A percentile compares a stretch with the other conserved stretches of the same genome.
These are phyloP conservation scores for Cephonodes hylas DNA, from an alignment of 2,888 invertebrate species.

Conservation along the genomic window DNA sequence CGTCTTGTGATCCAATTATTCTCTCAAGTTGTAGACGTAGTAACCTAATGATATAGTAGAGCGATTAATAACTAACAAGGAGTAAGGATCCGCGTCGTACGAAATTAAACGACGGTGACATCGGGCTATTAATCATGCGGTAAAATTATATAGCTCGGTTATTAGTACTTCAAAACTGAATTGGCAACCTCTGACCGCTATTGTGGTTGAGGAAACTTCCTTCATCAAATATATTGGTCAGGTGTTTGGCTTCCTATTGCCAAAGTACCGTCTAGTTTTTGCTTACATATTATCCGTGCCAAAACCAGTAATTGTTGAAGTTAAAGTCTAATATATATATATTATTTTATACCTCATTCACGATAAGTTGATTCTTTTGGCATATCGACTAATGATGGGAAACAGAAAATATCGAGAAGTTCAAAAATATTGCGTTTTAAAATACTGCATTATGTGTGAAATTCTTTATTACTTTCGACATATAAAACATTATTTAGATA, in stretches of 20 bases:
- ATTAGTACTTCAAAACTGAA: constrained; percentile 27
- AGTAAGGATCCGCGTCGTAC: not conserved
- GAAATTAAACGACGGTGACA: not conserved
- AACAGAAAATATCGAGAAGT: no score
- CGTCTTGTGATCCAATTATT: not conserved
- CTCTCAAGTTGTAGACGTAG: not conserved
- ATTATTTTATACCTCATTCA: no score
- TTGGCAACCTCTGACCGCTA: constrained; percentile 44
- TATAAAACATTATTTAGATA: no score
- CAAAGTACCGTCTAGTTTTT: not conserved
- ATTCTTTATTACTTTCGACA: no score
- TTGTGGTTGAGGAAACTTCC: constrained; percentile 32
- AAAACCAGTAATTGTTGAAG: no score
- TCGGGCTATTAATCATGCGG: constrained; percentile 20
- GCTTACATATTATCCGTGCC: no score
- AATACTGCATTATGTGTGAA: no score
- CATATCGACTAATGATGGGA: no score
- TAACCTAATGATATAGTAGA: not conserved
- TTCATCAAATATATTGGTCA: not conserved
- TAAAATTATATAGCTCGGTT: constrained; percentile 15
- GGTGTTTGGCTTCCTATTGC: not conserved
- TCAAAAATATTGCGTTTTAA: no score
- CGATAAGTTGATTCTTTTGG: no score
- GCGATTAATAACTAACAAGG: not conserved
- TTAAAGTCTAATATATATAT: no score